Conservation (phyloP, 2,797 vertebrate genomes). For the Gobionotothen gibberifrons region DNA sequence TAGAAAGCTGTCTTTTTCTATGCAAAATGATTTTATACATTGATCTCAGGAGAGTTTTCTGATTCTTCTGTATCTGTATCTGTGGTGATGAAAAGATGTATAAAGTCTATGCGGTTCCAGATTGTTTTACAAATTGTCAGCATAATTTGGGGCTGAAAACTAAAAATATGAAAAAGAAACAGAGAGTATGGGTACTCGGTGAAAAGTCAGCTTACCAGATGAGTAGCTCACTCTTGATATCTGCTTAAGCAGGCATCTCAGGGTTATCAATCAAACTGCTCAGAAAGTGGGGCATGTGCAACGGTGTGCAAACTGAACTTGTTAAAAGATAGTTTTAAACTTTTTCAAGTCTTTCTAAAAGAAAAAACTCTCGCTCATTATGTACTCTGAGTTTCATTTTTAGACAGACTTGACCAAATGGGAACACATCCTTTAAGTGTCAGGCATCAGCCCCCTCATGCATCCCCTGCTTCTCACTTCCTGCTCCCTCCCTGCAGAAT, state of each 20-base stretch:
- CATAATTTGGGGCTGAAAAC: background rate
- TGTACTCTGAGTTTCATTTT: background rate
- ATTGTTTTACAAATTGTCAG: background rate
- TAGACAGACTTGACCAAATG: background rate
- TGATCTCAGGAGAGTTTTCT: background rate
- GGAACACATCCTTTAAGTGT: background rate
- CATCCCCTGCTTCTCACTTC: background rate
- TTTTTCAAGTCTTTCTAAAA: background rate
- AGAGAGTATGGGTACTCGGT: background rate
- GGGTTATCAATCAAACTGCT: background rate
- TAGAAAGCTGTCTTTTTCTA: background rate
- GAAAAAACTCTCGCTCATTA: background rate
- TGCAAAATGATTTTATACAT: background rate
- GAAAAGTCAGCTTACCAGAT: background rate
- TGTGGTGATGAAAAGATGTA: too few relatives aligned
- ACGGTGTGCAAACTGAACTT: background rate
- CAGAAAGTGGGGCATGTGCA: too few relatives aligned
- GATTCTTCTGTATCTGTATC: too few relatives aligned
- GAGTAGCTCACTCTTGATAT: background rate
- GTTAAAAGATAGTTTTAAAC: background rate
- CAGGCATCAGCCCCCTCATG: background rate
- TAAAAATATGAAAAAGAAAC: background rate
- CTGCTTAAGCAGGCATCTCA: background rate
- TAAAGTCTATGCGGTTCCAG: too few relatives aligned
- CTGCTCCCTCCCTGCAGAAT: slow-evolving; percentile 81